Base-by-base conservation (phyloP, 2,113 vertebrate species). In the Brevimyrus niger region DNA sequence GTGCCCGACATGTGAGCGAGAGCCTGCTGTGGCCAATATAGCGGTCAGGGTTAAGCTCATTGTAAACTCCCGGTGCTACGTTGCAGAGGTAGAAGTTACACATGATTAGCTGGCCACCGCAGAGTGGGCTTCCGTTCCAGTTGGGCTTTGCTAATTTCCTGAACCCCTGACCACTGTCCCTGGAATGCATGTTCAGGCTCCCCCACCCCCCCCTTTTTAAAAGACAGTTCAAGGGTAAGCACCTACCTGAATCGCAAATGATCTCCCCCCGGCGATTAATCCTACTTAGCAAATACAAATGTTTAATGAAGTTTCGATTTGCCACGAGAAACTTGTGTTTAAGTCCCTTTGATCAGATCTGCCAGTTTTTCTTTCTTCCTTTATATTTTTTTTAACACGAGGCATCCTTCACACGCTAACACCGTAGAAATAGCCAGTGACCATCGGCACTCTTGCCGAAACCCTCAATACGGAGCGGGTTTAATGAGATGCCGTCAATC, bases 31-130 rank as follows among this genome's bases (percentile, higher is more conserved):
- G 96, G 93, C 93, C 92, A 94, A 95, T 96, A 96, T 95, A 96
- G 94, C 96, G 96, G 94, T 94, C 92, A 95, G 93, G 96, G 96
- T 96, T 96, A 97, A 97, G 96, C 96, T 96, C 92, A 96, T 97
- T 94, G 96, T 92, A 96, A 97, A 97, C 94, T 96, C 94, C 91
- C 93, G 93, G 93, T 90, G 92, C 95, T 95, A 92, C 93, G 94
- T 95, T 96, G 96, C 93, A 94, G 92, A 94, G 95, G 93, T 94
- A 95, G 94, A 95, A 91, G 94, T 94, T 95, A 94, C 95, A 93
- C 95, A 94, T 95, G 94, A 96, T 95, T 94, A 95, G 95, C 94
- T 90, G 94, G 94, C 93, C 93, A 94, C 95, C 94, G 94, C 95
- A 90, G 93, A 95, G 94, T 94, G 96, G 91, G 95, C 94, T 96